Evolutionary conservation across 2,888 invertebrate genomes (phyloP), one percentile per base, ranked within the genome.

Genomic region (Himalopsyche kuldschensis): DNA sequence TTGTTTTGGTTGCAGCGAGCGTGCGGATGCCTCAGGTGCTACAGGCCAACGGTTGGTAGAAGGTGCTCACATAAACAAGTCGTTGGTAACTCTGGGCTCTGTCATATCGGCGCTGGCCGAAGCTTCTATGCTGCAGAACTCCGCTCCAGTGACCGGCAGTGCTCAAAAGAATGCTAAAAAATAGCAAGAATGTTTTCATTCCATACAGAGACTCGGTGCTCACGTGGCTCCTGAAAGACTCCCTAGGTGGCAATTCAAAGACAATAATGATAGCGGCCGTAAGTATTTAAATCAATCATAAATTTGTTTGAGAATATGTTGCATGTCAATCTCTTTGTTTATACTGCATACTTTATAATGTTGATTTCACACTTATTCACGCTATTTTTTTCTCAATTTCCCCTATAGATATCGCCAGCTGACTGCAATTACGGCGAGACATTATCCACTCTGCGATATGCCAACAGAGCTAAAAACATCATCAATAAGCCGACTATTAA

Each of bases 401-500:
- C 1, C 0, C 32, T 8, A 2, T 84, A 92, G 92, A 93, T 95
- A 87, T 95, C 94, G 0, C 96, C 96, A 0, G 96, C 96, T 6
- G 97, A 97, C 90, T 95, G 95, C 88, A 97, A 97, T 90, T 97
- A 97, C 89, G 95, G 95, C 46, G 97, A 97, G 90, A 97, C 97
- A 0, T 90, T 97, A 46, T 96, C 96, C 81, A 97, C 97, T 0
- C 90, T 97, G 79, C 93, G 97, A 10, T 97, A 97, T 90, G 97
- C 97, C 3, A 97, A 97, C 90, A 92, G 97, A 85, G 97, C 97
- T 31, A 97, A 97, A 91, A 97, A 97, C 89, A 97, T 97, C 87
- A 96, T 97, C 89, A 97, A 97, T 90, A 97, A 97, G 88, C 97
- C 97, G 0, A 97, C 96, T 48, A 96, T 97, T 88, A 97, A 97